Evolutionary conservation across 2,888 invertebrate genomes (phyloP), one percentile per base, ranked within the genome.

Genomic region (Trachelus iudaicus): DNA sequence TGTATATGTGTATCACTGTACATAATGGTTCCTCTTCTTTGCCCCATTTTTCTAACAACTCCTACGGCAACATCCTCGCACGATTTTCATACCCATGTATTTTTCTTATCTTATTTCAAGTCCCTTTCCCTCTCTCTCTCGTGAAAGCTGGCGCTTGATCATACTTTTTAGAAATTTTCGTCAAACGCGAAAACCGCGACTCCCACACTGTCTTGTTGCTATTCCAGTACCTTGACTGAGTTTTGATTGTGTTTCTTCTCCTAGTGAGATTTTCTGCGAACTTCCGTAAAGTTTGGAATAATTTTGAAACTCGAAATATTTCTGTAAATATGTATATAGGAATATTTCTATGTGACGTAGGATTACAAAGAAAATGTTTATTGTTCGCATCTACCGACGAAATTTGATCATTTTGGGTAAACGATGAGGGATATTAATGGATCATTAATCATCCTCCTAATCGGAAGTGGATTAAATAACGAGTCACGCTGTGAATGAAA

Each of bases 51-150:
- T 56, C 23, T 56, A 23, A 23, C 6, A 56, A 56, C 56, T 56
- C 9, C 56, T 23, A 9, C 56, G 6, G 9, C 23, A 71, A 31
- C 33, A 71, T 15, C 31, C 13, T 34, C 3, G 71, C 71, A 31
- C 13, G 12, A 33, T 71, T 71, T 31, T 31, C 15, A 2, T 23
- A 13, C 31, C 71, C 13, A 31, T 34, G 12, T 4, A 31, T 71
- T n/a, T 34, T 31, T 31, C 15, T 71, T 80, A 69, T 73, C 80
- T 81, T 77, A 76, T 79, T 76, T 79, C 77, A 74, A 76, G 12
- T 40, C 69, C 75, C 74, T 12, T 11, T 56, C 56, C 15, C 13
- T 11, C 73, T 56, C 15, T 23, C 23, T 56, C 56, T 9, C 23
- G 9, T 9, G 23, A 23, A 56, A 56, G 23, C 56, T 56, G 56